These are phyloP conservation scores for Taurulus bubalis DNA, from an alignment of 2,113 vertebrate species.

Conservation along the genomic window DNA sequence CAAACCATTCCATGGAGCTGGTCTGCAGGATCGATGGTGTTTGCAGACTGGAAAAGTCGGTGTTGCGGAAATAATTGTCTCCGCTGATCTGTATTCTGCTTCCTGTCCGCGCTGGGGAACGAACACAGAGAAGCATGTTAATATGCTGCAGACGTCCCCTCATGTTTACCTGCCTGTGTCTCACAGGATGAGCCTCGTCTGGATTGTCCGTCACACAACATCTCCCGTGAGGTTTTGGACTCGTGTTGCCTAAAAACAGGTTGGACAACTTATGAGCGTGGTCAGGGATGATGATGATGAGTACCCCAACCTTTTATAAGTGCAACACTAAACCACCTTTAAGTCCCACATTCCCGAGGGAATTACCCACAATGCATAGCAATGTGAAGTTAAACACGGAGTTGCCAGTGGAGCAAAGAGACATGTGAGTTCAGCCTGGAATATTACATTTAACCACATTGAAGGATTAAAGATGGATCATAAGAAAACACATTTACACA, in stretches of 20 bases:
- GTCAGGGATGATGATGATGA: too few species aligned
- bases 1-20: too few species aligned
- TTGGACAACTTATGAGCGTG: too few species aligned
- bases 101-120: slow-evolving; percentile 17
- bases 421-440: not conserved
- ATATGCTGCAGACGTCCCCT: slow-evolving; percentile 53
- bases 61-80: slow-evolving; percentile 20
- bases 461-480: too few species aligned
- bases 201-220: slow-evolving; percentile 13
- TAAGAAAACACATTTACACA: too few species aligned
- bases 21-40: too few species aligned
- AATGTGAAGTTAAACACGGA: not conserved
- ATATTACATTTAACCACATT: too few species aligned
- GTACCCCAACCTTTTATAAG: too few species aligned
- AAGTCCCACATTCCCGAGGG: too few species aligned
- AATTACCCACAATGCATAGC: not conserved
- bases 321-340: not conserved
- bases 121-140: slow-evolving; percentile 16
- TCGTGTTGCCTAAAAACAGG: too few species aligned
- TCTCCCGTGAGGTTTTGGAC: too few species aligned
- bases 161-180: slow-evolving; percentile 31
- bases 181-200: slow-evolving; percentile 31
- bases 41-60: too few species aligned
- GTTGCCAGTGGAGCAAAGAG: not conserved
- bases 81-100: slow-evolving; percentile 32